These are phyloP conservation scores for Alviniconcha marisindica DNA, from an alignment of 1,140 invertebrate genomes.

Conservation along the genomic window DNA sequence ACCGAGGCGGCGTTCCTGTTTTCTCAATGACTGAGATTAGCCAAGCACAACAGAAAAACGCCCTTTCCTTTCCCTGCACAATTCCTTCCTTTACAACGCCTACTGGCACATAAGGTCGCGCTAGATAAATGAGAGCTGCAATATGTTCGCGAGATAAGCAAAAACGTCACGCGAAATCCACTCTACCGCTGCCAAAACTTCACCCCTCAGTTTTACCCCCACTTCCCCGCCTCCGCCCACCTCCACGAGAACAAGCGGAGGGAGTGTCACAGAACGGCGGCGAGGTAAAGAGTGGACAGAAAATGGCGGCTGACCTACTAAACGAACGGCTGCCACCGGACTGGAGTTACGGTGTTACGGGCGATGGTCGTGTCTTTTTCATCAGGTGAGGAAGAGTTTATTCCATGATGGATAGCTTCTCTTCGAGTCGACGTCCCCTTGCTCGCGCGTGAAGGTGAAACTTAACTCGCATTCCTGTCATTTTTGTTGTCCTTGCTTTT, in stretches of 20 bases:
- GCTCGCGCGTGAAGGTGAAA: constrained; percentile 33
- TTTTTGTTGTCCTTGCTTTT: constrained; percentile 50
- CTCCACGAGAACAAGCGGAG: neutral
- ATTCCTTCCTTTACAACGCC: neutral
- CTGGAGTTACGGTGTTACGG: constrained; percentile 67
- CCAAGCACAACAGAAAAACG: neutral
- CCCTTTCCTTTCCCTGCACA: neutral
- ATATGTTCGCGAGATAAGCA: neutral
- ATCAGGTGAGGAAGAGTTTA: constrained; percentile 66
- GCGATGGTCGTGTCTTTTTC: constrained; percentile 72
- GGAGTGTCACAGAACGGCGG: constrained; percentile 51
- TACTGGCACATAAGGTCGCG: neutral
- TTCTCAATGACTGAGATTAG: neutral
- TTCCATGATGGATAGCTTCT: constrained; percentile 31
- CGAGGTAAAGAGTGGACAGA: constrained; percentile 48
- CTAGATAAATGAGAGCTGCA: neutral
- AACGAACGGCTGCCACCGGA: constrained; percentile 59
- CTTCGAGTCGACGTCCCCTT: constrained; percentile 15
- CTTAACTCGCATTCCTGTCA: constrained; percentile 37
- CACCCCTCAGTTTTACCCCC: neutral
- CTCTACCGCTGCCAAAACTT: neutral
- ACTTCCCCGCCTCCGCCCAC: neutral
- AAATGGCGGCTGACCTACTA: constrained; percentile 61
- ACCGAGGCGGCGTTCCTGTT: too few relatives aligned
- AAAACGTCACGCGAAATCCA: neutral